These are phyloP conservation scores for Eumerus sabulonum DNA, from an alignment of 2,888 invertebrate genomes.

Conservation along the genomic window DNA sequence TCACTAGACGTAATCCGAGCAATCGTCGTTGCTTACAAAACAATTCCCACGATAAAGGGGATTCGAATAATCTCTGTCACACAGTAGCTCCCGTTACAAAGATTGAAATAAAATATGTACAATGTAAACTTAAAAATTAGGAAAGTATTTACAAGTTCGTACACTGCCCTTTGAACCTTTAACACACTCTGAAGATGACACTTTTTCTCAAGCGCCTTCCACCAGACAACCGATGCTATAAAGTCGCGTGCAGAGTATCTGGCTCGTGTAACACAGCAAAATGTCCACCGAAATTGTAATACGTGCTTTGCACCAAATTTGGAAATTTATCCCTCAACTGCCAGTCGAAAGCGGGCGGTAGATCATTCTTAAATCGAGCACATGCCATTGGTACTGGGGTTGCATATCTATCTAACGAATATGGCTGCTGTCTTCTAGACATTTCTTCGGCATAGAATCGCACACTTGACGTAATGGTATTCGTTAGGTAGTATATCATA, in stretches of 20 bases:
- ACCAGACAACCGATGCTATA: too few species aligned
- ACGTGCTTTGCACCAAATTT: constrained; percentile 74
- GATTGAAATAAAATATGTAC: too few species aligned
- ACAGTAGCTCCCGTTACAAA: too few species aligned
- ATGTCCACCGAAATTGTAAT: constrained; percentile 75
- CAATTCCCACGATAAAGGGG: too few species aligned
- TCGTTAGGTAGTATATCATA: constrained; percentile 90
- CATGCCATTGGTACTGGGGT: constrained; percentile 74
- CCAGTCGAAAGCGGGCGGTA: constrained; percentile 71
- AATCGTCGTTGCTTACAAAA: too few species aligned
- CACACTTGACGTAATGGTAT: constrained; percentile 86
- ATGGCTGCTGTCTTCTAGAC: constrained; percentile 72
- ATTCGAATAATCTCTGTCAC: too few species aligned
- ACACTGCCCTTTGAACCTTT: too few species aligned
- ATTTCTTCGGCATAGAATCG: constrained; percentile 86
- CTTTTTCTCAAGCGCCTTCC: too few species aligned
- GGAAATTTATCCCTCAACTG: constrained; percentile 72
- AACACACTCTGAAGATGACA: too few species aligned
- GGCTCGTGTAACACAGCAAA: constrained; percentile 76
- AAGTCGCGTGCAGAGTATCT: constrained; percentile 73
- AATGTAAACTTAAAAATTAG: too few species aligned
- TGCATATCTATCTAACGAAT: constrained; percentile 76
- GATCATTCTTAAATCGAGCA: constrained; percentile 75
- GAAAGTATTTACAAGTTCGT: too few species aligned
- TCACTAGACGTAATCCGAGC: too few species aligned